Conservation (phyloP, 2,888 invertebrate genomes). For the Drosophila nr. medialis region DNA sequence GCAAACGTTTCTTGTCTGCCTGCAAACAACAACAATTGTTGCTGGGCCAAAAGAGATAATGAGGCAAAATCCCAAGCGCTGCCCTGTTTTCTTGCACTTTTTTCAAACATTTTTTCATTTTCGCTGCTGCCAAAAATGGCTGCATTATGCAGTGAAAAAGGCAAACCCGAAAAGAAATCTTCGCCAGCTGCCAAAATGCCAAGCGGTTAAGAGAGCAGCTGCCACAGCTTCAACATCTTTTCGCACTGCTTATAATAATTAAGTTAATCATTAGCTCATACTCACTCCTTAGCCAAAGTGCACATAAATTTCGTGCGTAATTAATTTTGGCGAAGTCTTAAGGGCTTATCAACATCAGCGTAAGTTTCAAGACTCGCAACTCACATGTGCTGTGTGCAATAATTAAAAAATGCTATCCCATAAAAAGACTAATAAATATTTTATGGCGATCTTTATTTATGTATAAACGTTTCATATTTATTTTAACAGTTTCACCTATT, state of each 20-base stretch:
- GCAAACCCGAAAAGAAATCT: conserved; percentile 48
- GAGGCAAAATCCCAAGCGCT: conserved; percentile 39
- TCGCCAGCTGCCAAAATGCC: conserved; percentile 69
- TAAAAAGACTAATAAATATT: background rate
- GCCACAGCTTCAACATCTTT: conserved; percentile 28
- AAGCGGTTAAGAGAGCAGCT: conserved; percentile 41
- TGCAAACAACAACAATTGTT: conserved; percentile 55
- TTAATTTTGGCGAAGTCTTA: background rate
- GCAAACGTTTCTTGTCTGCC: conserved; percentile 35
- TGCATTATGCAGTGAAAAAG: conserved; percentile 60
- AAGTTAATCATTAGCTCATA: conserved; percentile 31
- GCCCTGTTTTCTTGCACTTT: conserved; percentile 22
- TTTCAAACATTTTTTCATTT: conserved; percentile 10
- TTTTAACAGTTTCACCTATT: no score
- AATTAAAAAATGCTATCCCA: background rate
- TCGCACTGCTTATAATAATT: conserved; percentile 24
- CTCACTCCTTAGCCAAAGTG: background rate
- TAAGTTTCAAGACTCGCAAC: background rate
- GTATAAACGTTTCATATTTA: background rate
- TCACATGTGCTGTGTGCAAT: background rate
- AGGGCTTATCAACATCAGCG: background rate
- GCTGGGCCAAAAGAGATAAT: conserved; percentile 54
- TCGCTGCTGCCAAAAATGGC: conserved; percentile 63
- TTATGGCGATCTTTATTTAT: background rate
- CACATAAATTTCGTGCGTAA: background rate